Conservation (phyloP, 1,140 invertebrate genomes). For the Eumeta japonica region DNA sequence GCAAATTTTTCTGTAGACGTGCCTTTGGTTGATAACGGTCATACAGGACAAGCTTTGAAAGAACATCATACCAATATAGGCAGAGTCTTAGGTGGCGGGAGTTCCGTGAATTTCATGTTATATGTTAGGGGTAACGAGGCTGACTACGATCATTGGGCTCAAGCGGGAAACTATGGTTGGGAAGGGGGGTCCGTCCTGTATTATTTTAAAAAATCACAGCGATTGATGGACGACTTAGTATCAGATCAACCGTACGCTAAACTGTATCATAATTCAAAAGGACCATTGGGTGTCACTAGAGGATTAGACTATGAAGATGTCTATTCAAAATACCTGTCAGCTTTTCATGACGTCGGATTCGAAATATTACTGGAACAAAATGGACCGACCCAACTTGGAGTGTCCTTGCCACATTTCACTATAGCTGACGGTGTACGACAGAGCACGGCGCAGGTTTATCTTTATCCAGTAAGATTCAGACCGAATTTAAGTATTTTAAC, state of each 20-base stretch:
- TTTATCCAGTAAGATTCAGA: slow-evolving; percentile 56
- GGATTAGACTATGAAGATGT: slow-evolving; percentile 22
- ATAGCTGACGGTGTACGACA: slow-evolving; percentile 63
- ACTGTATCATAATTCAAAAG: slow-evolving; percentile 28
- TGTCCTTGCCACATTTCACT: slow-evolving; percentile 55
- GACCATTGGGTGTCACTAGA: slow-evolving; percentile 32
- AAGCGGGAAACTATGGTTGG: slow-evolving; percentile 68
- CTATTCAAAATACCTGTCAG: slow-evolving; percentile 20
- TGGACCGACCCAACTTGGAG: slow-evolving; percentile 30
- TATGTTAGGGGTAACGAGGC: slow-evolving; percentile 74
- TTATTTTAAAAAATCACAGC: slow-evolving; percentile 44
- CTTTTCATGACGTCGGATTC: slow-evolving; percentile 34
- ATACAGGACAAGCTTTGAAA: no score
- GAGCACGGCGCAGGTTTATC: slow-evolving; percentile 63
- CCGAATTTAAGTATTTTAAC: slow-evolving; percentile 55
- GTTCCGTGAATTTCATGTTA: slow-evolving; percentile 76
- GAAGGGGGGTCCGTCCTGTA: slow-evolving; percentile 67
- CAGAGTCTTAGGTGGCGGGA: slow-evolving; percentile 69
- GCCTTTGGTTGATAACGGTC: no score
- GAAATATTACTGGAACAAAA: slow-evolving; percentile 31
- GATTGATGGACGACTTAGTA: slow-evolving; percentile 30
- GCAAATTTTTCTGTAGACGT: no score
- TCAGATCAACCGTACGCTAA: slow-evolving; percentile 23
- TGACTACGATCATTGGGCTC: slow-evolving; percentile 74
- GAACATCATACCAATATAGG: no score